Evolutionary conservation across 2,888 invertebrate genomes (phyloP), one percentile per base, ranked within the genome.

Genomic region (Conus canariensis): DNA sequence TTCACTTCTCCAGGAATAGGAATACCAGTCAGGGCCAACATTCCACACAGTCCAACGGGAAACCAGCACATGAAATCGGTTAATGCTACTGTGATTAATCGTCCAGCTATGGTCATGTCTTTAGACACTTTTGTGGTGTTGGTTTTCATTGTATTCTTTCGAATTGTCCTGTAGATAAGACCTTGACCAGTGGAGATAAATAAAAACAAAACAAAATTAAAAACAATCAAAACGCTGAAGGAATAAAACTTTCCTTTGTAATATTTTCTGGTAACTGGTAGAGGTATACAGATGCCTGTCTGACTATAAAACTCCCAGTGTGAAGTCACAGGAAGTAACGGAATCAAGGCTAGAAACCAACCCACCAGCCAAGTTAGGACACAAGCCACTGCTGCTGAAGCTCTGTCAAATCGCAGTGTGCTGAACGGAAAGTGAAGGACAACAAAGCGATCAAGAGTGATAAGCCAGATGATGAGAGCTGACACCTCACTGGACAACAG

Each of bases 361-460:
- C 82, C 82, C 10, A 56, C 58, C 56, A 83, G 25, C 82, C 82
- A 83, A 58, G 82, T 58, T 6, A 83, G 7, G 25, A 58, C 14
- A 83, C 82, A 83, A 58, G 58, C 58, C 82, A 83, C 58, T 22
- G 22, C 56, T 58, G 82, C 82, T 58, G 82, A 83, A 9, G 22
- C 6, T 83, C 82, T 83, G 19, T 58, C 58, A 58, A 83, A 83
- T 22, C 82, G 14, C 58, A 58, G 14, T 1, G 82, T 58, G 58
- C 82, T 83, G 82, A 83, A 83, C 19, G 82, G 82, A 83, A 83
- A 83, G 22, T 58, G 82, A 56, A 83, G 82, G 19, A 83, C 82
- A 58, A 83, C 25, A 56, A 83, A 83, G 19, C 82, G 82, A 58
- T 83, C 82, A 10, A 83, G 56, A 58, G 82, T 83, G 56, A 83